Evolutionary conservation across 1,140 invertebrate genomes (phyloP).

Genomic region (Pentalonia nigronervosa): DNA sequence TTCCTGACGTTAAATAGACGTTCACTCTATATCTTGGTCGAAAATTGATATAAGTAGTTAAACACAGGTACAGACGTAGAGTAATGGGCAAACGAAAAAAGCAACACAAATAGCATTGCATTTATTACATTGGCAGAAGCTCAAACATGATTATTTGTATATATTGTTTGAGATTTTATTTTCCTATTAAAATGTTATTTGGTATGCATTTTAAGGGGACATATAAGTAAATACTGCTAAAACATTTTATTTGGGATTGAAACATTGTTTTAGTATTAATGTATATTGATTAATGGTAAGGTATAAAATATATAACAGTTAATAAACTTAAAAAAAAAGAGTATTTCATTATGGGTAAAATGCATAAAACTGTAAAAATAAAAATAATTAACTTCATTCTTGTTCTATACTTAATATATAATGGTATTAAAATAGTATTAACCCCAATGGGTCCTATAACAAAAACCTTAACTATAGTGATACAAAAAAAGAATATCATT

Average conservation of each 20-base stretch:
- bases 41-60: conserved; percentile 3
- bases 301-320: neutral
- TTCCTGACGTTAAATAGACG: neutral
- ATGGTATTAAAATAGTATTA: neutral
- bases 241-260: neutral
- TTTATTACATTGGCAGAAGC: neutral
- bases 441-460: neutral
- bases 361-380: neutral
- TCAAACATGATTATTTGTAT: neutral
- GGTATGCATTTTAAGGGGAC: neutral
- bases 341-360: neutral
- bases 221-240: neutral
- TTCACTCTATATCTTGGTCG: neutral
- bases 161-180: neutral
- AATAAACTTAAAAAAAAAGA: neutral
- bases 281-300: neutral
- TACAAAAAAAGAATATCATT: neutral
- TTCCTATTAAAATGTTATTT: neutral
- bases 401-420: neutral
- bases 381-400: neutral
- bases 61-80: neutral
- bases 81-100: neutral
- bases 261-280: neutral
- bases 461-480: neutral
- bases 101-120: neutral